These are phyloP conservation scores for Tetragonisca angustula DNA, from an alignment of 2,888 invertebrate species.

Conservation along the genomic window DNA sequence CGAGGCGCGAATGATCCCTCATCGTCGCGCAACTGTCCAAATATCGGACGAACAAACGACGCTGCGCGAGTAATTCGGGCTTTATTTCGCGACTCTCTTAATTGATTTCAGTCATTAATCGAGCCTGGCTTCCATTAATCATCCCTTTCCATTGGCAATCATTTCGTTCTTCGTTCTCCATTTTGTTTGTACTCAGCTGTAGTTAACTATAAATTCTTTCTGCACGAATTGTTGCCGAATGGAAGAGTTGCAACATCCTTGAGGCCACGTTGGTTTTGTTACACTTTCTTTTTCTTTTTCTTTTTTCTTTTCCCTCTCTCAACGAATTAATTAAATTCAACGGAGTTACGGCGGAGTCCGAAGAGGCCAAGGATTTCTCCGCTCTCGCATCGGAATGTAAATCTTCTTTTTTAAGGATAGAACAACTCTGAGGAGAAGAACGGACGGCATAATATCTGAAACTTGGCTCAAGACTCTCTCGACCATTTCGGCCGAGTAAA, in stretches of 20 bases:
- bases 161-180: background rate
- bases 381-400: background rate
- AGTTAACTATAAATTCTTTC: background rate
- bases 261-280: background rate
- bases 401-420: background rate
- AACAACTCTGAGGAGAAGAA: background rate
- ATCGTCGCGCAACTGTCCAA: constrained; percentile 48
- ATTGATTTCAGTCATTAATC: constrained; percentile 59
- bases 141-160: constrained; percentile 19
- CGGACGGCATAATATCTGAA: no score
- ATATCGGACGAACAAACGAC: constrained; percentile 16
- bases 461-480: background rate
- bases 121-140: constrained; percentile 47
- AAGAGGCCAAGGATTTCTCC: background rate
- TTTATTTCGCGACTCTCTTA: constrained; percentile 43
- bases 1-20: background rate
- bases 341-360: background rate
- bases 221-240: background rate
- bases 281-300: no score
- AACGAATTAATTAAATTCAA: background rate
- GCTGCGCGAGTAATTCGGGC: constrained; percentile 35
- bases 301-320: background rate
- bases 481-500: background rate
- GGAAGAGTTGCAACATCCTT: background rate
- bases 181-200: background rate